These are phyloP conservation scores for Phoeniculus purpureus DNA, from an alignment of 2,797 vertebrate species.

Conservation along the genomic window DNA sequence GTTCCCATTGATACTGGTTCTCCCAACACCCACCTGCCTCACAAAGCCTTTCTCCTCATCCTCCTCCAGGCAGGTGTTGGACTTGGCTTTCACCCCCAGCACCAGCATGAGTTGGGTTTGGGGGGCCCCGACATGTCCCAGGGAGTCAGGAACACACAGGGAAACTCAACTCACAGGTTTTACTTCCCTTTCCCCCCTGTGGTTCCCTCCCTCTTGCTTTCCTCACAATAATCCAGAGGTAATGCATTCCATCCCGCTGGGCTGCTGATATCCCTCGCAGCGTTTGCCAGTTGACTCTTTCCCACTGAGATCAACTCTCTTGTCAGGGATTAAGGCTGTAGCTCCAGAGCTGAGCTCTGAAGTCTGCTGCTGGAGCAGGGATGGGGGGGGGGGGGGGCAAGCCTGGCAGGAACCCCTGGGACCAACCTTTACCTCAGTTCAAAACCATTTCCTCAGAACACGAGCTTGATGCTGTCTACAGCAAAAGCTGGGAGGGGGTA, in stretches of 20 bases:
- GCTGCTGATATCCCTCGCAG: background rate
- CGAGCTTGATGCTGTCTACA: too few relatives aligned
- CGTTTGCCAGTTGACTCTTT: background rate
- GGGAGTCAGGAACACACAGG: background rate
- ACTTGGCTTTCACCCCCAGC: background rate
- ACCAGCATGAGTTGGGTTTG: background rate
- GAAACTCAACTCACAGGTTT: background rate
- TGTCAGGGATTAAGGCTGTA: conserved; percentile 14
- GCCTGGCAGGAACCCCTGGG: background rate
- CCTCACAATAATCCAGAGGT: background rate
- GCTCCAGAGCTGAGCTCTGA: background rate
- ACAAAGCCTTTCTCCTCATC: rapidly evolving
- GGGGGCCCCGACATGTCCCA: background rate
- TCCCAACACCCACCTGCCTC: conserved; percentile 7
- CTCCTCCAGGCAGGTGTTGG: background rate
- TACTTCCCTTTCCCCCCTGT: background rate
- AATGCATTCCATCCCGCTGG: background rate
- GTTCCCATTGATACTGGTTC: conserved; percentile 3
- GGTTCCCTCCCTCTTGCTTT: background rate
- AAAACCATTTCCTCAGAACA: rapidly evolving
- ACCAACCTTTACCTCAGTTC: background rate
- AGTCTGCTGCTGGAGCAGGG: background rate
- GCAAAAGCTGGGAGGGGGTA: too few relatives aligned
- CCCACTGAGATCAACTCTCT: conserved; percentile 26
- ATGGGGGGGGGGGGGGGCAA: background rate